A percentile compares a stretch with the other conserved stretches of the same genome.
Evolutionary conservation across 2,888 invertebrate species (phyloP).

Genomic region (Cryptus armator): DNA sequence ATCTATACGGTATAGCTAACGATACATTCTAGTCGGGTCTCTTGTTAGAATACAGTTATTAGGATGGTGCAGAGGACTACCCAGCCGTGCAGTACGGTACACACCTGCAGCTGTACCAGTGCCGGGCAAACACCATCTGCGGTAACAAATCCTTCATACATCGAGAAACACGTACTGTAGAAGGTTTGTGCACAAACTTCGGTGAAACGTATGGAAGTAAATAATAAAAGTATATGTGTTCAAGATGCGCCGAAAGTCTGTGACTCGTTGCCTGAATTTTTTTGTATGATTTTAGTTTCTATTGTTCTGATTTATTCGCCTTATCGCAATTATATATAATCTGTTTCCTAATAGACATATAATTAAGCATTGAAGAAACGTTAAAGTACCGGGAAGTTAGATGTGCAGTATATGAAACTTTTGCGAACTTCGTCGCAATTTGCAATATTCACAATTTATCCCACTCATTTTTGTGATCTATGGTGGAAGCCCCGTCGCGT

Average conservation of each 20-base stretch:
- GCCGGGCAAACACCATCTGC: constrained; percentile 19
- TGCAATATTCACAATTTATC: too few species aligned
- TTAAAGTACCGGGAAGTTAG: too few species aligned
- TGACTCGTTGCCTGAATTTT: not conserved
- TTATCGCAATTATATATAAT: not conserved
- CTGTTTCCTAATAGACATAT: too few species aligned
- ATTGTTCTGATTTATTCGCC: not conserved
- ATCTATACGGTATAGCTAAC: not conserved
- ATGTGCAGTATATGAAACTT: too few species aligned
- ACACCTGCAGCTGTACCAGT: constrained; percentile 1
- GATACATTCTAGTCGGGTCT: constrained; percentile 36
- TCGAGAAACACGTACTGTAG: not conserved
- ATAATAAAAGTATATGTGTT: not conserved
- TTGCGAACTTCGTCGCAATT: too few species aligned
- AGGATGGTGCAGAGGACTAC: constrained; percentile 48
- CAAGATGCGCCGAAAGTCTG: not conserved
- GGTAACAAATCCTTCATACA: not conserved
- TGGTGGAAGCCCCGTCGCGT: not conserved
- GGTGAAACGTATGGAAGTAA: constrained; percentile 7
- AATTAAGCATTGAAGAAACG: too few species aligned
- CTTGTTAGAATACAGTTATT: constrained; percentile 55
- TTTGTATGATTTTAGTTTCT: not conserved
- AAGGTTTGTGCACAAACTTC: constrained; percentile 23
- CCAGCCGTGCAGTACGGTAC: constrained; percentile 6
- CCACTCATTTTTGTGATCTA: too few species aligned